These are phyloP conservation scores for Patagioenas fasciata DNA, from an alignment of 2,113 vertebrate genomes.

Conservation along the genomic window DNA sequence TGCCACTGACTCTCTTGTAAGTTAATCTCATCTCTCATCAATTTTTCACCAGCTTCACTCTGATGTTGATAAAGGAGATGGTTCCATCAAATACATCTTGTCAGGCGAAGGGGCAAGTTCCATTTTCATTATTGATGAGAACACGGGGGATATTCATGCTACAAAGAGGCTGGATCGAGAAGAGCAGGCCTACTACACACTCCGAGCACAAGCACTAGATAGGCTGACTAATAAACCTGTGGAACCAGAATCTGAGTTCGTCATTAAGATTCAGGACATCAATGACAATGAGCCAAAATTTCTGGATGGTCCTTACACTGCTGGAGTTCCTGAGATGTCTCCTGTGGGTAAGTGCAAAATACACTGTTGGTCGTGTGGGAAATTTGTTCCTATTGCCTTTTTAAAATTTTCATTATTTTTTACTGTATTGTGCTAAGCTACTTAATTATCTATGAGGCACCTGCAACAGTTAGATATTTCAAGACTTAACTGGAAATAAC, in stretches of 20 bases:
- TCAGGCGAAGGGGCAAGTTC: constrained; percentile 93
- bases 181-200: constrained; percentile 93
- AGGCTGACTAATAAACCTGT: constrained; percentile 87
- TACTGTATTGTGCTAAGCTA: neutral
- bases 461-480: constrained; percentile 49
- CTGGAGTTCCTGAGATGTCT: constrained; percentile 95
- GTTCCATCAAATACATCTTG: constrained; percentile 95
- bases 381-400: constrained; percentile 17
- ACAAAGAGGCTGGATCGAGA: constrained; percentile 95
- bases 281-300: constrained; percentile 98
- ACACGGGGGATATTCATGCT: constrained; percentile 96
- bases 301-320: constrained; percentile 90
- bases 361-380: neutral
- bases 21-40: constrained; percentile 78
- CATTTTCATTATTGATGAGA: constrained; percentile 98
- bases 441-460: constrained; percentile 63
- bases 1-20: constrained; percentile 67
- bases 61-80: constrained; percentile 94
- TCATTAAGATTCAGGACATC: constrained; percentile 98
- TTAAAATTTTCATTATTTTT: constrained; percentile 34
- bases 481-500: constrained; percentile 11
- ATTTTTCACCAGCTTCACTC: constrained; percentile 92
- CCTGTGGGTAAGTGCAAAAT: constrained; percentile 86
- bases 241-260: constrained; percentile 91
- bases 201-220: constrained; percentile 91